Conservation (phyloP, 2,797 vertebrate genomes). For the Euphonia xanthogaster region DNA sequence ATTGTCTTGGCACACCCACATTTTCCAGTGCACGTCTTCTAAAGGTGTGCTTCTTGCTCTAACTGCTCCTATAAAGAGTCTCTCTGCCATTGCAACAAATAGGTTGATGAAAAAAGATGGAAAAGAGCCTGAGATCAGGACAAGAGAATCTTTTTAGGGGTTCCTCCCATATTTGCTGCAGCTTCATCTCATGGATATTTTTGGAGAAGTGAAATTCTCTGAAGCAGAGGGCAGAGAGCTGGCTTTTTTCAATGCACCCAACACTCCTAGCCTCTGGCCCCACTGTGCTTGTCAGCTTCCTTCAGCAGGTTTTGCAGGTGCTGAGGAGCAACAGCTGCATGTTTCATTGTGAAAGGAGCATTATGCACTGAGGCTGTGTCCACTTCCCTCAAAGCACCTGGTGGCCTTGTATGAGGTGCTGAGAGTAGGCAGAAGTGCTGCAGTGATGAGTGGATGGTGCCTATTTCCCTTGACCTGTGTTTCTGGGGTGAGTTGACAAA, state of each 20-base stretch:
- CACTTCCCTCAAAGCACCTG: neutral
- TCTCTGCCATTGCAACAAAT: neutral
- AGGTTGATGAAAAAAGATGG: neutral
- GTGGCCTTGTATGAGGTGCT: neutral
- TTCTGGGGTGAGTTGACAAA: neutral
- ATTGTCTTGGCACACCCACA: neutral
- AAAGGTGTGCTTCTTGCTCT: rapidly evolving
- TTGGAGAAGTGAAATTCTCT: neutral
- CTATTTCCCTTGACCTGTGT: neutral
- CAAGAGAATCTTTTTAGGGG: neutral
- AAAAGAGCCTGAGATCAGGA: neutral
- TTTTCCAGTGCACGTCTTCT: neutral
- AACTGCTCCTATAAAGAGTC: neutral
- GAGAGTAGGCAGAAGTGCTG: neutral
- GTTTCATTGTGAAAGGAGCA: neutral
- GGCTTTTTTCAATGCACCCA: neutral
- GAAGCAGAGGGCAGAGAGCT: neutral
- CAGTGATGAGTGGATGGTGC: neutral
- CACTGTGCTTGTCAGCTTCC: neutral
- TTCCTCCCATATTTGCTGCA: neutral
- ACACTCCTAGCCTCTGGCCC: neutral
- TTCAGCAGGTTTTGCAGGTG: neutral
- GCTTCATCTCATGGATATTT: rapidly evolving
- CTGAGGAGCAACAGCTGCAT: neutral
- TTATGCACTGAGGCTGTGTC: neutral